Conservation (phyloP, 2,113 vertebrate genomes). For the Amblyornis subalaris region DNA sequence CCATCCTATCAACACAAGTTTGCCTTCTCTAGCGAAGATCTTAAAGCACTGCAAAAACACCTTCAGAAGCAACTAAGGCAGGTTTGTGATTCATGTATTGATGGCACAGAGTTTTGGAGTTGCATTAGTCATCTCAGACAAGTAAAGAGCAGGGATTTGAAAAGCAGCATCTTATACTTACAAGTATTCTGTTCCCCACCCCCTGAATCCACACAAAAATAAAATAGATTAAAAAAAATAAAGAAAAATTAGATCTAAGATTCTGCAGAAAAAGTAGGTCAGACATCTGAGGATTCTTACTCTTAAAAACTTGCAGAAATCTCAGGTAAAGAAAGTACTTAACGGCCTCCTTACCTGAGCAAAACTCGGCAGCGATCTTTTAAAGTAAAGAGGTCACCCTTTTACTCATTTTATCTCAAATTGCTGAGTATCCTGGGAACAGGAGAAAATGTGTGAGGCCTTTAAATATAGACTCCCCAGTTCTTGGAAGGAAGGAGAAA, state of each 20-base stretch:
- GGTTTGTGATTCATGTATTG: background rate
- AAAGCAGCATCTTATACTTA: background rate
- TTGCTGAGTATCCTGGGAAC: background rate
- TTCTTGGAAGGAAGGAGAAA: background rate
- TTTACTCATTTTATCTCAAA: slow-evolving; percentile 26
- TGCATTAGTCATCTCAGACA: background rate
- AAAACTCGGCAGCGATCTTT: background rate
- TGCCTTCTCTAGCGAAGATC: background rate
- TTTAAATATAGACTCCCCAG: background rate
- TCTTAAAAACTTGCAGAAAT: background rate
- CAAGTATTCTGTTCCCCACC: background rate
- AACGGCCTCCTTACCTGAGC: background rate
- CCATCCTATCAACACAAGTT: background rate
- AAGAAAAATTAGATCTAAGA: background rate
- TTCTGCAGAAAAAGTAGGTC: background rate
- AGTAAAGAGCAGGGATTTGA: background rate
- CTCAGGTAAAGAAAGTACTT: slow-evolving; percentile 10
- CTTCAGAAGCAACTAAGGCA: background rate
- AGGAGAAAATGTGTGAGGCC: background rate
- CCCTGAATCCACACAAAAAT: background rate
- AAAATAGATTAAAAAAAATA: background rate
- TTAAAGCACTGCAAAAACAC: background rate
- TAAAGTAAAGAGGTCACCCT: slow-evolving; percentile 23
- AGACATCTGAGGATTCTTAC: background rate
- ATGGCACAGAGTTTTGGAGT: background rate